Evolutionary conservation across 2,888 invertebrate genomes (phyloP).

Genomic region (Chorisops tibialis): DNA sequence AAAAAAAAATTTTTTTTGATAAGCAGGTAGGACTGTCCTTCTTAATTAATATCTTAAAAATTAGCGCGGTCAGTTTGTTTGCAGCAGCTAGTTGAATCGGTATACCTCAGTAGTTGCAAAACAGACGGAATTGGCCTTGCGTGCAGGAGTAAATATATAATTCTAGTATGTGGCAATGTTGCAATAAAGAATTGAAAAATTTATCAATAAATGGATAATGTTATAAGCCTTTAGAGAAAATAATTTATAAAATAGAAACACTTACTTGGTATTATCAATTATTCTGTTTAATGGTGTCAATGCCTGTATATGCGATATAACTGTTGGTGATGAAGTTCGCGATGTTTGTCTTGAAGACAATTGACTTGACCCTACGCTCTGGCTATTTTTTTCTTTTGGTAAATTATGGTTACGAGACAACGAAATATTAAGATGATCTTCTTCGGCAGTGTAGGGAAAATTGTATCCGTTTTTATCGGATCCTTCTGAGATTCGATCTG

Average conservation of each 20-base stretch:
- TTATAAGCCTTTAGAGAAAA: background rate
- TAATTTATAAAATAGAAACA: slow-evolving; percentile 35
- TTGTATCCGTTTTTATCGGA: slow-evolving; percentile 77
- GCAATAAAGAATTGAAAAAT: too few species aligned
- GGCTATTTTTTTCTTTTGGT: slow-evolving; percentile 57
- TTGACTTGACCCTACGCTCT: slow-evolving; percentile 47
- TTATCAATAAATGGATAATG: background rate
- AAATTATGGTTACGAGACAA: slow-evolving; percentile 35
- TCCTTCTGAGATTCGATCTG: slow-evolving; percentile 65
- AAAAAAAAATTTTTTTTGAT: too few species aligned
- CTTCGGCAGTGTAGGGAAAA: slow-evolving; percentile 81
- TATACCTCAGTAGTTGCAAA: too few species aligned
- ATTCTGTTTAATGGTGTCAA: slow-evolving; percentile 62
- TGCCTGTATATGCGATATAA: slow-evolving; percentile 56
- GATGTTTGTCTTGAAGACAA: slow-evolving; percentile 47
- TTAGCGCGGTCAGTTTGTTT: too few species aligned
- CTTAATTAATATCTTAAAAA: too few species aligned
- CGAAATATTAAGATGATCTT: slow-evolving; percentile 61
- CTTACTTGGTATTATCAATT: slow-evolving; percentile 65
- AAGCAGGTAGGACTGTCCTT: too few species aligned
- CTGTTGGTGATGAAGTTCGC: slow-evolving; percentile 51
- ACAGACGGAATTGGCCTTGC: too few species aligned
- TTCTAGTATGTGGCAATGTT: too few species aligned
- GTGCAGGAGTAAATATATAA: too few species aligned
- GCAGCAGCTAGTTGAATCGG: too few species aligned